Conservation (phyloP, 2,797 vertebrate species). For the Bradypodion ventrale region DNA sequence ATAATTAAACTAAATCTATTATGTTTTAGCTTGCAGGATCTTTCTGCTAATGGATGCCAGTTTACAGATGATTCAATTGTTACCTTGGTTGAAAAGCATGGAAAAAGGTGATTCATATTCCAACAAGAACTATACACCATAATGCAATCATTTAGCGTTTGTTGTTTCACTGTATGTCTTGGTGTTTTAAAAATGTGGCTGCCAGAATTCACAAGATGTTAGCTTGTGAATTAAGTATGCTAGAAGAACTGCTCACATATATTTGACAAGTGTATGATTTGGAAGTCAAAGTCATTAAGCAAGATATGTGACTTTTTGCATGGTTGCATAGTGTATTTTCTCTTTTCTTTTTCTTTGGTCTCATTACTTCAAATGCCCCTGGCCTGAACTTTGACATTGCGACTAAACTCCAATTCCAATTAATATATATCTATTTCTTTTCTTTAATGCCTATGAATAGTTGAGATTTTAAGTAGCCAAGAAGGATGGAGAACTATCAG, state of each 20-base stretch:
- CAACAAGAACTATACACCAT: background rate
- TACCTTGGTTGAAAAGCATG: slow-evolving; percentile 59
- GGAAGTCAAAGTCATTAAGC: background rate
- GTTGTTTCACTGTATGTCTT: background rate
- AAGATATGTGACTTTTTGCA: background rate
- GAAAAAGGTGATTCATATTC: slow-evolving; percentile 61
- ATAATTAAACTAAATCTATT: slow-evolving; percentile 5
- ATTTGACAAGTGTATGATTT: background rate
- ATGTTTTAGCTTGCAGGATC: slow-evolving; percentile 61
- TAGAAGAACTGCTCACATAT: background rate
- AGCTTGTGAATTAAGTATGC: too few species aligned
- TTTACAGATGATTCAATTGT: slow-evolving; percentile 67
- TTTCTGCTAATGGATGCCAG: slow-evolving; percentile 67
- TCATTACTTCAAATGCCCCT: background rate
- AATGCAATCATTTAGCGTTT: background rate
- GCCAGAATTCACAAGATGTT: too few species aligned
- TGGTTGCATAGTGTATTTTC: background rate
- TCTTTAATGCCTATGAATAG: background rate
- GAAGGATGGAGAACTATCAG: too few species aligned
- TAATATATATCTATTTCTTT: background rate
- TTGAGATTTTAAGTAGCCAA: background rate
- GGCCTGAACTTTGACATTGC: background rate
- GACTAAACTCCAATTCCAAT: background rate
- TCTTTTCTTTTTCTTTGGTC: background rate
- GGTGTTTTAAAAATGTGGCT: too few species aligned